phyloP scores from a whole-genome alignment of 2,888 invertebrate species.

The Tetragnatha montana region DNA sequence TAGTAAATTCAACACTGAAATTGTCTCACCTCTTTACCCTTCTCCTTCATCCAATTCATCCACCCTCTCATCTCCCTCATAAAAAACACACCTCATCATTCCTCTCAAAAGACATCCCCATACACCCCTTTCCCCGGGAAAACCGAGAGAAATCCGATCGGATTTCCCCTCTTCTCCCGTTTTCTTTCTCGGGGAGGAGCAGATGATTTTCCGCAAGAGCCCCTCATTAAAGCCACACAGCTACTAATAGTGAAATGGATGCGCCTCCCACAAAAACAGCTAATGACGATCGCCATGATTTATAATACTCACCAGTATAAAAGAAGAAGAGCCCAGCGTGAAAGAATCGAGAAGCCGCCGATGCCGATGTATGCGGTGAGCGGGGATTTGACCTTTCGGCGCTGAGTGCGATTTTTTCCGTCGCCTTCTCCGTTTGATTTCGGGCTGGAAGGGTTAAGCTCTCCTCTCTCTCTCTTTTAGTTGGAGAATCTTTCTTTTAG shows the following conservation, averaged over 20 bases:
- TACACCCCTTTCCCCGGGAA: too few species aligned
- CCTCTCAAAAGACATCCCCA: too few species aligned
- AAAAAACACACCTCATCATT: too few species aligned
- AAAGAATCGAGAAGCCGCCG: conserved; percentile 9
- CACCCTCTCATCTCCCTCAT: too few species aligned
- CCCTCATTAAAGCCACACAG: conserved; percentile 1
- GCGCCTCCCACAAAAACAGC: conserved; percentile 13
- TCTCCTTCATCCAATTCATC: too few species aligned
- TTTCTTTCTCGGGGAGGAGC: not conserved
- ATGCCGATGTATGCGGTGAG: conserved; percentile 16
- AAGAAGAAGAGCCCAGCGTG: conserved; percentile 6
- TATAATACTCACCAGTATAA: conserved; percentile 21
- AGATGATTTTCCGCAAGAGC: not conserved
- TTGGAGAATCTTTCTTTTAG: not conserved
- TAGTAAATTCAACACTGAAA: too few species aligned
- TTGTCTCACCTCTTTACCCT: too few species aligned
- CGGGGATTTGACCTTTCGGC: conserved; percentile 39
- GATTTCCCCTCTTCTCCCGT: not conserved
- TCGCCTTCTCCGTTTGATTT: not conserved
- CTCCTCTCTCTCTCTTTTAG: not conserved
- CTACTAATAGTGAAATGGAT: conserved; percentile 5
- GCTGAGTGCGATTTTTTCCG: not conserved
- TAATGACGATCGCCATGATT: conserved; percentile 25
- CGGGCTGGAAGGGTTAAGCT: not conserved
- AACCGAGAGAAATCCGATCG: not conserved